Percentiles rank a stretch among this genome's conserved stretches.
Evolutionary conservation across 1,140 invertebrate species (phyloP).

Genomic region (Aradophagus sp.): DNA sequence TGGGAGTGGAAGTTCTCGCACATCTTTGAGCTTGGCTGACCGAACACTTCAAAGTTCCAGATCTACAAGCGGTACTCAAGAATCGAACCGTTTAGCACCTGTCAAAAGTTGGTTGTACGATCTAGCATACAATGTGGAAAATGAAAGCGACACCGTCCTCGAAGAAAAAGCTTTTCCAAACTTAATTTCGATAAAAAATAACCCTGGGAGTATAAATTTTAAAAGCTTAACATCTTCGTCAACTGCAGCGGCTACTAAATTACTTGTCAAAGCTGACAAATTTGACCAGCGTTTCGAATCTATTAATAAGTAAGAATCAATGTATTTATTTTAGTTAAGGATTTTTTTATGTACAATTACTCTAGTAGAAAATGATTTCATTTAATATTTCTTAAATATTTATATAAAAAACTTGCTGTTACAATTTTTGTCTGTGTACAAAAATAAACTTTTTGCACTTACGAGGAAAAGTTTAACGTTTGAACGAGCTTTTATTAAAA

Average conservation of each 20-base stretch:
- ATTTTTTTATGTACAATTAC: slow-evolving; percentile 7
- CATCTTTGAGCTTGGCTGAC: slow-evolving; percentile 18
- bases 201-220: slow-evolving; percentile 53
- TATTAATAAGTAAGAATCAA: slow-evolving; percentile 60
- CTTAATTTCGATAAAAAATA: slow-evolving; percentile 23
- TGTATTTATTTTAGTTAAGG: too few species aligned
- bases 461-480: too few species aligned
- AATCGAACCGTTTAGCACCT: slow-evolving; percentile 23
- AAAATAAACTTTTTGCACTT: too few species aligned
- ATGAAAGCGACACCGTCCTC: slow-evolving; percentile 62
- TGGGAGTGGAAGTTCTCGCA: too few species aligned
- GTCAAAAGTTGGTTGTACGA: slow-evolving; percentile 64
- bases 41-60: slow-evolving; percentile 9
- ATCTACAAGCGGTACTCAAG: neutral
- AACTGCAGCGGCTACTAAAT: slow-evolving; percentile 67
- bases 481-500: too few species aligned
- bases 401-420: too few species aligned
- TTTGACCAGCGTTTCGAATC: slow-evolving; percentile 62
- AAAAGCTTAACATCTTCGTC: slow-evolving; percentile 64
- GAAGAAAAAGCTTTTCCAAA: slow-evolving; percentile 66
- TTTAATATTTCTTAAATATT: too few species aligned
- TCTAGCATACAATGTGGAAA: slow-evolving; percentile 47
- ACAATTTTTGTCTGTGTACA: too few species aligned
- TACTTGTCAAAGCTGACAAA: slow-evolving; percentile 64
- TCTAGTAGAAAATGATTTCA: slow-evolving; percentile 7